Evolutionary conservation across 2,888 invertebrate species (phyloP).

Genomic region (Erynnis tages): DNA sequence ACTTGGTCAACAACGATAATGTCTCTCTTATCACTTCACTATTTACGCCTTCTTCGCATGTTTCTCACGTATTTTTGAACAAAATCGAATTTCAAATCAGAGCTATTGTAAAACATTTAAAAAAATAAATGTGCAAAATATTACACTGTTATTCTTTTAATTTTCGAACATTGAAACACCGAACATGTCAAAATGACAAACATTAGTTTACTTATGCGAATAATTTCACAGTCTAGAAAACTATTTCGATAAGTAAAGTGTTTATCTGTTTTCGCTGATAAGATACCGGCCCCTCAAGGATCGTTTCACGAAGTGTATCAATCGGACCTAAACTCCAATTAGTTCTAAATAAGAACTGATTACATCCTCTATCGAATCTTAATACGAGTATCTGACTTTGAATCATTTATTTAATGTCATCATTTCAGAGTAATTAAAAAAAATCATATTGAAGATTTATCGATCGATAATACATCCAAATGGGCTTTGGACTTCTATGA

Average conservation of each 20-base stretch:
- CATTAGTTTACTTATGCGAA: slow-evolving; percentile 41
- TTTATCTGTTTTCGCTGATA: slow-evolving; percentile 67
- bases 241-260: slow-evolving; percentile 61
- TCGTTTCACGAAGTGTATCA: slow-evolving; percentile 45
- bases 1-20: slow-evolving; percentile 66
- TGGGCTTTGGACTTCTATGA: too few species aligned
- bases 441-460: too few species aligned
- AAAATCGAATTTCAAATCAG: too few species aligned
- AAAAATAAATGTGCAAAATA: neutral
- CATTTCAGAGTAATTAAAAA: too few species aligned
- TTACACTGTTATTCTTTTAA: neutral
- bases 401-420: too few species aligned
- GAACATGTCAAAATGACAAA: slow-evolving; percentile 1
- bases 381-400: too few species aligned
- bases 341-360: slow-evolving; percentile 36
- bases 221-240: slow-evolving; percentile 53
- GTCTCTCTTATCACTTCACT: slow-evolving; percentile 56
- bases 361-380: too few species aligned
- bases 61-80: slow-evolving; percentile 36
- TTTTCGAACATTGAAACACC: neutral
- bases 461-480: too few species aligned
- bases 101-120: neutral
- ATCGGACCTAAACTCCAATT: slow-evolving; percentile 17
- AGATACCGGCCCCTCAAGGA: slow-evolving; percentile 71
- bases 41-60: slow-evolving; percentile 73